Conservation (phyloP, 2,888 invertebrate genomes). For the Quadroppia sp. region DNA sequence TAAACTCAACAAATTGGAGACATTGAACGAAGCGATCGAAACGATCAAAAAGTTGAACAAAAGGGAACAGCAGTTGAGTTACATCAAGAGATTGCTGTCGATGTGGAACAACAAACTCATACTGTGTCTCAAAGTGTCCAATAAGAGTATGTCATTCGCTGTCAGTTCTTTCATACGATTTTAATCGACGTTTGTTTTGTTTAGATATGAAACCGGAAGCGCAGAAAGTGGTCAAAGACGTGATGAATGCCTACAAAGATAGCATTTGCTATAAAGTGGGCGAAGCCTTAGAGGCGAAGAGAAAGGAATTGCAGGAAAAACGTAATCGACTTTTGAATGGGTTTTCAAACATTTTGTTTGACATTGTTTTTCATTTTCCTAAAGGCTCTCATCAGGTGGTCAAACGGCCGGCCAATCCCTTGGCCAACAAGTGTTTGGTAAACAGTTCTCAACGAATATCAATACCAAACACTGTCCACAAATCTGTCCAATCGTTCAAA, state of each 20-base stretch:
- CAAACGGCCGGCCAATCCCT: background rate
- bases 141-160: background rate
- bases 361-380: background rate
- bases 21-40: conserved; percentile 11
- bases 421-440: background rate
- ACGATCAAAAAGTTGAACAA: conserved; percentile 34
- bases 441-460: background rate
- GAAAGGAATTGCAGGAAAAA: conserved; percentile 13
- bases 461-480: background rate
- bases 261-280: conserved; percentile 34
- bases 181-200: background rate
- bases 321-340: too few species aligned
- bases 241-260: conserved; percentile 31
- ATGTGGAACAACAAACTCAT: conserved; percentile 36
- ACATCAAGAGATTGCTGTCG: conserved; percentile 21
- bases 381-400: background rate
- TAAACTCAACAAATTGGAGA: conserved; percentile 6
- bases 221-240: conserved; percentile 29
- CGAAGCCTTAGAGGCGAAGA: conserved; percentile 8
- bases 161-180: background rate
- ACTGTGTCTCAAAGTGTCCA: conserved; percentile 7
- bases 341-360: too few species aligned
- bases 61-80: conserved; percentile 30
- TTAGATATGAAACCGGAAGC: conserved; percentile 35
- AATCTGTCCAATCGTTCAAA: background rate